Evolutionary conservation across 2,797 vertebrate genomes (phyloP), one percentile per base, ranked within the genome.

Genomic region (Eurystomus glaucurus): DNA sequence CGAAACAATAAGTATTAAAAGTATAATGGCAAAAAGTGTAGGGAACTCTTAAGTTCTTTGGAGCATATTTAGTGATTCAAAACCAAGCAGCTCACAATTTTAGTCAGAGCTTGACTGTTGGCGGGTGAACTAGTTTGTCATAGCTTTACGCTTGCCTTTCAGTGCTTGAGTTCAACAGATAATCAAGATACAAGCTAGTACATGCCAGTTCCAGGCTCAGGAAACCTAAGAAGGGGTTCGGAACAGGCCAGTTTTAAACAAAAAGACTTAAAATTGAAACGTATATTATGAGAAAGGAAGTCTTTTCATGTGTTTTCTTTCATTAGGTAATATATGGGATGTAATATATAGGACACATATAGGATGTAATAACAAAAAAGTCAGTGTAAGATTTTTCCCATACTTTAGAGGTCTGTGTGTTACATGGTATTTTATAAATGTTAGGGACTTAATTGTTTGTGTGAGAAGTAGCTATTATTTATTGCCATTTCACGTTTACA

Each of bases 391-490:
- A 66, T 90, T 93, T 77, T 93, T 46, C 68, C 72, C 20, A 74
- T 74, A 83, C 45, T 70, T 79, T 7, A 91, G 57, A 83, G 33
- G 21, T 89, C 81, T 88, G 28, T 51, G 50, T 76, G 29, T 83
- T 89, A 28, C 60, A 46, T 43, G 23, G 64, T 60, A 61, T 74
- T 93, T 96, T 85, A 91, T 91, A 96, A 96, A 94, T 93, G 85
- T 77, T 92, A 94, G 83, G 39, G 68, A 71, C 64, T 93, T 96
- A 96, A 94, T 94, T 95, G 45, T 78, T 81, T 85, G 78, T 91
- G 78, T 93, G 81, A 94, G 85, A 94, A 95, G 46, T 91, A 97
- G 90, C 71, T 80, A 37, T 93, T 91, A 92, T 95, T 93, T 96
- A 93, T 93, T 84, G 85, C 57, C n/a, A 20, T 88, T 92, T 95